Evolutionary conservation across 1,140 invertebrate genomes (phyloP).

Genomic region (Calycopis cecrops): DNA sequence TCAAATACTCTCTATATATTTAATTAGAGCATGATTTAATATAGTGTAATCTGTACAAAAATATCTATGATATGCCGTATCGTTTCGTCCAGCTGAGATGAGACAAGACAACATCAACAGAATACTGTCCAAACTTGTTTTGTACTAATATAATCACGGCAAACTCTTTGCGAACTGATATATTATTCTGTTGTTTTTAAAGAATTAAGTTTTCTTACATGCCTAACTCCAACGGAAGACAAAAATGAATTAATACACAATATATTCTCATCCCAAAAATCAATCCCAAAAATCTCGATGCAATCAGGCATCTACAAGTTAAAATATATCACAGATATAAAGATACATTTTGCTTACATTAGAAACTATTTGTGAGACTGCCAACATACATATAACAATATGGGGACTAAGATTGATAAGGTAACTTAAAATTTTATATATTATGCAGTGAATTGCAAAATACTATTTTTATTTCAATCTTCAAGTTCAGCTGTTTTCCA

Average conservation of each 20-base stretch:
- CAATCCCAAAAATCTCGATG: slow-evolving; percentile 1
- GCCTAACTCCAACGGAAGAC: slow-evolving; percentile 34
- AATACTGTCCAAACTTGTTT: slow-evolving; percentile 19
- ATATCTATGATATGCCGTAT: slow-evolving; percentile 48
- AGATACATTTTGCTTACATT: slow-evolving; percentile 27
- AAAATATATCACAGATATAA: slow-evolving; percentile 40
- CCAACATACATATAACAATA: slow-evolving; percentile 6
- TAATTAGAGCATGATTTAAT: slow-evolving; percentile 40
- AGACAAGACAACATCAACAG: slow-evolving; percentile 23
- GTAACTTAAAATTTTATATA: not conserved
- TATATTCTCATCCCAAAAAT: slow-evolving; percentile 22
- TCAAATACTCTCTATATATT: slow-evolving; percentile 27
- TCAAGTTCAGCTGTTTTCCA: not conserved
- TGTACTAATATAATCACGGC: slow-evolving; percentile 35
- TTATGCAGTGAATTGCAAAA: slow-evolving; percentile 1
- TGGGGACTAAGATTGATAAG: not conserved
- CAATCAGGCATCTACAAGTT: slow-evolving; percentile 25
- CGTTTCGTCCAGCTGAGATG: slow-evolving; percentile 27
- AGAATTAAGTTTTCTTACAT: slow-evolving; percentile 17
- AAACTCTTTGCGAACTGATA: slow-evolving; percentile 18
- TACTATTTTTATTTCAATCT: not conserved
- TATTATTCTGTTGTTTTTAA: slow-evolving; percentile 6
- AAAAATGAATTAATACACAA: slow-evolving; percentile 31
- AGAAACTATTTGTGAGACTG: slow-evolving; percentile 12
- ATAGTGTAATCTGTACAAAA: slow-evolving; percentile 42